Percentiles rank a stretch among this genome's conserved stretches.
These are phyloP conservation scores for Embiotoca jacksoni DNA, from an alignment of 2,113 vertebrate species.

Conservation along the genomic window DNA sequence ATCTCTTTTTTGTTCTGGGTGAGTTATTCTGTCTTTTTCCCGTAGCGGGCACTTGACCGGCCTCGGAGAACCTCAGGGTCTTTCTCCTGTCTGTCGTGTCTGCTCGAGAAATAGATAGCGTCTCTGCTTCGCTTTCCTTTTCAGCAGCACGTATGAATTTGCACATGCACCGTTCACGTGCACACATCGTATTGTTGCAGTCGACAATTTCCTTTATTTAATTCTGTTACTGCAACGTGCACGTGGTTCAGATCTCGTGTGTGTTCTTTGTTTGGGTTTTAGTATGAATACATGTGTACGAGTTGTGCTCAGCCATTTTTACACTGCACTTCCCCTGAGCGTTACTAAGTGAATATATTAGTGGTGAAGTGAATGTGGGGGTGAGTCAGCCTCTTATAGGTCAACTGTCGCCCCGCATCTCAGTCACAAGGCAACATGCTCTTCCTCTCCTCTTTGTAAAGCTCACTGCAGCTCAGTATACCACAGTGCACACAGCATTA, in stretches of 20 bases:
- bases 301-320: slow-evolving; percentile 41
- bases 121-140: slow-evolving; percentile 8
- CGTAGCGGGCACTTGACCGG: slow-evolving; percentile 42
- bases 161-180: neutral
- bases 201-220: slow-evolving; percentile 7
- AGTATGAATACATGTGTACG: slow-evolving; percentile 3
- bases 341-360: slow-evolving; percentile 82
- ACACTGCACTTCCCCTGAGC: slow-evolving; percentile 72
- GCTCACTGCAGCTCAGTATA: slow-evolving; percentile 11
- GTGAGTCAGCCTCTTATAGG: slow-evolving; percentile 85
- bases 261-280: slow-evolving; percentile 21
- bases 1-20: slow-evolving; percentile 50
- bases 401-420: slow-evolving; percentile 85
- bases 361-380: slow-evolving; percentile 79
- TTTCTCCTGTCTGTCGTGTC: slow-evolving; percentile 13
- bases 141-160: neutral
- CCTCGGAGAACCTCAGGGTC: slow-evolving; percentile 43
- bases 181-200: neutral
- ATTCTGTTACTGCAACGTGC: neutral
- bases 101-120: slow-evolving; percentile 31
- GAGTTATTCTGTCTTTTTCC: slow-evolving; percentile 50
- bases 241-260: neutral
- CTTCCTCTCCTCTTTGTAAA: slow-evolving; percentile 51
- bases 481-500: slow-evolving; percentile 14
- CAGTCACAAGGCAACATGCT: slow-evolving; percentile 74